phyloP scores from a whole-genome alignment of 1,140 invertebrate genomes.

The Aphelinus certus region DNA sequence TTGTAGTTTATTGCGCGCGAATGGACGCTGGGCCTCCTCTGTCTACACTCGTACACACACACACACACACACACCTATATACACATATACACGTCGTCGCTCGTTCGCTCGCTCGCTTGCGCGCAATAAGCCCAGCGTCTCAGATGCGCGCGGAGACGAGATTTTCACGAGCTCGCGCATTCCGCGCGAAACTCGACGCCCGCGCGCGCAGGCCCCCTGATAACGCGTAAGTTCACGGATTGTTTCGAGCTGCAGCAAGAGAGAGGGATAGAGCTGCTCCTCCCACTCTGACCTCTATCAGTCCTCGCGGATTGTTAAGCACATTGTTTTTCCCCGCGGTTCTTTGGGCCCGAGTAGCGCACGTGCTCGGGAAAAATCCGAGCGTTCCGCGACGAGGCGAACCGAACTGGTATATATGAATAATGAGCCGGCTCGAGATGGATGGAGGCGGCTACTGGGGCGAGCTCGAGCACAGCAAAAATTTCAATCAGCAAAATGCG shows the following conservation, averaged over 20 bases:
- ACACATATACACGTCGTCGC: conserved; percentile 4
- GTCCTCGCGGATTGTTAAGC: no score
- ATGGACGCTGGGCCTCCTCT: conserved; percentile 52
- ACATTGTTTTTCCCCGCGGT: conserved; percentile 16
- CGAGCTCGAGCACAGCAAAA: conserved; percentile 51
- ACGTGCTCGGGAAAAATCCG: conserved; percentile 6
- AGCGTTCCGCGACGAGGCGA: no score
- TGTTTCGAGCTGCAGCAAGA: conserved; percentile 8
- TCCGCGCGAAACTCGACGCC: conserved; percentile 24
- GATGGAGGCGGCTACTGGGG: not conserved
- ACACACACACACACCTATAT: no score
- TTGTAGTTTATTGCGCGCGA: conserved; percentile 65
- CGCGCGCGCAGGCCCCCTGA: conserved; percentile 12
- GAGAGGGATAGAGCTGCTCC: no score
- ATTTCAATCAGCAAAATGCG: conserved; percentile 65
- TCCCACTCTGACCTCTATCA: no score
- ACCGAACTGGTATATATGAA: conserved; percentile 10
- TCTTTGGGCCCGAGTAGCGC: not conserved
- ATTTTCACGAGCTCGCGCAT: conserved; percentile 29
- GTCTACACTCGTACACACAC: conserved; percentile 27
- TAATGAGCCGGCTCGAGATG: conserved; percentile 18
- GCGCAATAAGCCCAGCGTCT: not conserved
- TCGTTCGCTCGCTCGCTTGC: not conserved
- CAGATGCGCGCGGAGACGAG: conserved; percentile 7
- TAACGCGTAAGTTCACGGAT: conserved; percentile 29